A percentile compares a stretch with the other conserved stretches of the same genome.
These are phyloP conservation scores for Philaenus spumarius DNA, from an alignment of 1,140 invertebrate species.

Conservation along the genomic window DNA sequence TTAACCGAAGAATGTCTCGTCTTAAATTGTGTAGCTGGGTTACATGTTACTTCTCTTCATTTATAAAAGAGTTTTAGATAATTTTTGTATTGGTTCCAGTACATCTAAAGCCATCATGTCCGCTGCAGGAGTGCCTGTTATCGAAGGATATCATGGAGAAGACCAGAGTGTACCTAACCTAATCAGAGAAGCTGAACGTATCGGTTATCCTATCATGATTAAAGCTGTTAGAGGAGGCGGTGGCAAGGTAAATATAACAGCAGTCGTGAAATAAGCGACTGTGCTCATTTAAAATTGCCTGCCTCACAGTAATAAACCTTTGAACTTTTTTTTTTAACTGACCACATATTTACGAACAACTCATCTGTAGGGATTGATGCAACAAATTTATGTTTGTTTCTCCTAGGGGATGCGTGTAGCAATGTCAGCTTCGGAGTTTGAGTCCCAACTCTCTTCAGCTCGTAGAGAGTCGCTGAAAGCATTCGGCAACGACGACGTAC, in stretches of 20 bases:
- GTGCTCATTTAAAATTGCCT: too few relatives aligned
- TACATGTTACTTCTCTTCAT: too few relatives aligned
- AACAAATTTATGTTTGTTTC: too few relatives aligned
- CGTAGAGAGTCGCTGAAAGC: constrained; percentile 88
- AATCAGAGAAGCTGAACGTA: constrained; percentile 67
- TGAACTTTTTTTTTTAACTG: too few relatives aligned
- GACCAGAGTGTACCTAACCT: constrained; percentile 71
- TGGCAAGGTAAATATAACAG: constrained; percentile 77
- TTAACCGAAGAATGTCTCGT: too few relatives aligned
- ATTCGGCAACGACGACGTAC: constrained; percentile 86
- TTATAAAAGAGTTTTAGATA: too few relatives aligned
- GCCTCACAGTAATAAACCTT: too few relatives aligned
- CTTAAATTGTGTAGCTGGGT: too few relatives aligned
- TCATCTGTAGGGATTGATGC: too few relatives aligned
- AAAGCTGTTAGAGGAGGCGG: constrained; percentile 96
- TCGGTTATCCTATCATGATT: constrained; percentile 97
- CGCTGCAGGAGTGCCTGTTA: constrained; percentile 85
- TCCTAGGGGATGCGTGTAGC: constrained; percentile 91
- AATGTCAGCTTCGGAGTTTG: constrained; percentile 69
- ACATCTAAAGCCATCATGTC: constrained; percentile 94
- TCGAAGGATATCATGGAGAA: constrained; percentile 91
- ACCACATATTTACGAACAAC: too few relatives aligned
- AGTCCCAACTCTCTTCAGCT: constrained; percentile 85
- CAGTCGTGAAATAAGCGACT: too few relatives aligned
- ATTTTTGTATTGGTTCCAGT: constrained; percentile 44